A percentile compares a stretch with the other conserved stretches of the same genome.
These are phyloP conservation scores for Heliothis peltigera DNA, from an alignment of 2,888 invertebrate species.

Conservation along the genomic window DNA sequence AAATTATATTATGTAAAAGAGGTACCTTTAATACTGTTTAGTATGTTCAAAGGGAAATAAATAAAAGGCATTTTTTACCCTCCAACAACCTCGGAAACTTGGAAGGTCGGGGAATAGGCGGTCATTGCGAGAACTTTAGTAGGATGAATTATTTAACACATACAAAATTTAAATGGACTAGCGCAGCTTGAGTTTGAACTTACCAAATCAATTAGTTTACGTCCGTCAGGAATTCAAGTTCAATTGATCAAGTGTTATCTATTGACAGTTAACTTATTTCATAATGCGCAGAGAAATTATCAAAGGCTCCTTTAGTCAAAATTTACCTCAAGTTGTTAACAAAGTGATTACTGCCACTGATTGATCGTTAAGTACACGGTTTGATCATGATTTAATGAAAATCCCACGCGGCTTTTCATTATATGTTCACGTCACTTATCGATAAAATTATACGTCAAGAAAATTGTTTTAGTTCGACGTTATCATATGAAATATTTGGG, in stretches of 20 bases:
- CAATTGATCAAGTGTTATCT: constrained; percentile 56
- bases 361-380: constrained; percentile 39
- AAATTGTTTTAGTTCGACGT: constrained; percentile 22
- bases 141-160: constrained; percentile 52
- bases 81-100: constrained; percentile 31
- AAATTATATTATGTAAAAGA: constrained; percentile 9
- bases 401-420: constrained; percentile 36
- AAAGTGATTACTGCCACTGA: constrained; percentile 33
- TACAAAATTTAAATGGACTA: constrained; percentile 36
- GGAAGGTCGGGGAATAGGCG: constrained; percentile 22
- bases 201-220: constrained; percentile 58
- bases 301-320: constrained; percentile 14
- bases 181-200: constrained; percentile 32
- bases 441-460: constrained; percentile 23
- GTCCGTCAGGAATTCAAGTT: constrained; percentile 42
- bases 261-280: constrained; percentile 43
- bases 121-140: constrained; percentile 35
- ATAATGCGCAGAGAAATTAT: constrained; percentile 34
- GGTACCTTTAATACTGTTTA: constrained; percentile 18
- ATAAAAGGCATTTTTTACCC: constrained; percentile 39
- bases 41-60: constrained; percentile 20
- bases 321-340: constrained; percentile 45
- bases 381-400: constrained; percentile 49
- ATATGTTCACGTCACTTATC: constrained; percentile 13
- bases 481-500: constrained; percentile 51